These are phyloP conservation scores for Plectropomus leopardus DNA, from an alignment of 2,113 vertebrate genomes.

Conservation along the genomic window DNA sequence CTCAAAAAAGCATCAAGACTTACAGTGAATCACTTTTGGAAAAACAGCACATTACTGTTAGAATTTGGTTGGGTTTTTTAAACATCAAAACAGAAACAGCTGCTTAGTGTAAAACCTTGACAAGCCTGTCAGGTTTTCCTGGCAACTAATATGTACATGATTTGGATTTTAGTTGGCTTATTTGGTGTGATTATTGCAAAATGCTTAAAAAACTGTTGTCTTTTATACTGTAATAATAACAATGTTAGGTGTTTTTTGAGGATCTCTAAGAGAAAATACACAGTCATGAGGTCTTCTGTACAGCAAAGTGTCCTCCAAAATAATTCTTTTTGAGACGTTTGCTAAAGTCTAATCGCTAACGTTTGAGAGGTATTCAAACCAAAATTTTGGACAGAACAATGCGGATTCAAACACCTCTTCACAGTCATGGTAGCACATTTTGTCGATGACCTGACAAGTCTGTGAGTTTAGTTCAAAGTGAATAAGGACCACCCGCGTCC, in stretches of 20 bases:
- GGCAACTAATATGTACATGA: neutral
- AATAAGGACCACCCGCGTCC: conserved; percentile 30
- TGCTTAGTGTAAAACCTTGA: too few species aligned
- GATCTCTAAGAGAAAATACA: too few species aligned
- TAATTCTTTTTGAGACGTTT: neutral
- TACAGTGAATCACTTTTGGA: too few species aligned
- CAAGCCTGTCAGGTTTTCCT: neutral
- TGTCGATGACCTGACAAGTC: neutral
- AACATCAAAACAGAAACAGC: neutral
- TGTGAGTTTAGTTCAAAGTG: conserved; percentile 6
- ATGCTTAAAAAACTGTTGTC: neutral
- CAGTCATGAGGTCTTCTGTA: too few species aligned
- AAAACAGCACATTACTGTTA: too few species aligned
- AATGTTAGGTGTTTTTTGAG: too few species aligned
- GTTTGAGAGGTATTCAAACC: neutral
- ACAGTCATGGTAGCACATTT: neutral
- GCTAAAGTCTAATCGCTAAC: too few species aligned
- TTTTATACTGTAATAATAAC: too few species aligned
- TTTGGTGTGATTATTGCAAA: neutral
- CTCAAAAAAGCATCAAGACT: too few species aligned
- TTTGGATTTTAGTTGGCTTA: neutral
- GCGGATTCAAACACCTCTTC: neutral
- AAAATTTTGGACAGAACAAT: neutral
- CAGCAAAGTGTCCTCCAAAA: neutral
- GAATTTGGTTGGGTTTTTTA: too few species aligned